Evolutionary conservation across 2,888 invertebrate genomes (phyloP).

Genomic region (Morpho deidamia): DNA sequence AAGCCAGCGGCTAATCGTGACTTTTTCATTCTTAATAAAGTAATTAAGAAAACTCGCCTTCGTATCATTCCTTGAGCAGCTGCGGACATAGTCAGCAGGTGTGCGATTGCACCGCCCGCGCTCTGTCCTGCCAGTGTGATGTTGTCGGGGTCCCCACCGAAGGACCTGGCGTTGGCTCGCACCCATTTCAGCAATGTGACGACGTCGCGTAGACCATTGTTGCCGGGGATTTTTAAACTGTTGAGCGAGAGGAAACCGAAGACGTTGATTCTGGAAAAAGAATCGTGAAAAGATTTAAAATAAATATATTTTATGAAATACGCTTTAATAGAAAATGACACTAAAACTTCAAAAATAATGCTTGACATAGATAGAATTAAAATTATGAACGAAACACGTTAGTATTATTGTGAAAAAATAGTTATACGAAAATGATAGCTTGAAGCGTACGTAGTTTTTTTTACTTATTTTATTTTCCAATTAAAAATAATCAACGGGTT

Average conservation of each 20-base stretch:
- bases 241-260: conserved; percentile 66
- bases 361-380: too few species aligned
- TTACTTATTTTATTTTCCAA: too few species aligned
- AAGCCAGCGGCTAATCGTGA: too few species aligned
- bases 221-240: conserved; percentile 56
- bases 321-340: too few species aligned
- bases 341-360: too few species aligned
- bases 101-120: conserved; percentile 53
- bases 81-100: conserved; percentile 52
- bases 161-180: conserved; percentile 45
- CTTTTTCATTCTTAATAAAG: too few species aligned
- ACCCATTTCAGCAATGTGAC: conserved; percentile 64
- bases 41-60: conserved; percentile 34
- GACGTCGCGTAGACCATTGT: conserved; percentile 64
- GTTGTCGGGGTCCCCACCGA: conserved; percentile 60
- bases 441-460: too few species aligned
- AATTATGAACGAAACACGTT: too few species aligned
- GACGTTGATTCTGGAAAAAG: conserved; percentile 51
- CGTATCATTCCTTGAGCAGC: conserved; percentile 51
- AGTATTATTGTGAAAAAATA: too few species aligned
- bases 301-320: too few species aligned
- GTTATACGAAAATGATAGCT: too few species aligned
- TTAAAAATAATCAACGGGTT: too few species aligned
- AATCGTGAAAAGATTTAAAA: background rate
- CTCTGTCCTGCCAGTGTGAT: conserved; percentile 67